Evolutionary conservation across 2,888 invertebrate species (phyloP).

Genomic region (Poecilus cupreus): DNA sequence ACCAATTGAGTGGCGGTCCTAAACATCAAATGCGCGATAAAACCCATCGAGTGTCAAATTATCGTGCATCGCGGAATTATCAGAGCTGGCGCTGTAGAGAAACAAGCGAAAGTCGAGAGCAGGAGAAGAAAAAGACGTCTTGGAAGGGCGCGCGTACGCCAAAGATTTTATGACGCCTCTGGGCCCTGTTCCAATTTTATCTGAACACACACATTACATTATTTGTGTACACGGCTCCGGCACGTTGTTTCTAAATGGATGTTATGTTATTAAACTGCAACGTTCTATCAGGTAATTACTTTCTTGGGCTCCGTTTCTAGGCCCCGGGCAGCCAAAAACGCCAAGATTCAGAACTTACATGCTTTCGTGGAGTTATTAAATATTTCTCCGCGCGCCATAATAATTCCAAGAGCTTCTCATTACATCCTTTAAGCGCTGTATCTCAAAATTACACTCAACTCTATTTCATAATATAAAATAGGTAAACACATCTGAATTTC

Average conservation of each 20-base stretch:
- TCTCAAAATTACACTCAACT: too few species aligned
- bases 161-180: slow-evolving; percentile 34
- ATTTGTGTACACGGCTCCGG: slow-evolving; percentile 36
- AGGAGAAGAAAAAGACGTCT: slow-evolving; percentile 1
- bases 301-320: background rate
- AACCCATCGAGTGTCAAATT: slow-evolving; percentile 25
- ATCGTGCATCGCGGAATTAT: background rate
- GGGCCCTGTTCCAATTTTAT: slow-evolving; percentile 50
- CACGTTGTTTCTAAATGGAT: slow-evolving; percentile 39
- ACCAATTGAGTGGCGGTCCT: background rate
- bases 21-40: slow-evolving; percentile 16
- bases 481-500: too few species aligned
- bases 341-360: too few species aligned
- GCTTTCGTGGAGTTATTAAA: too few species aligned
- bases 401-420: too few species aligned
- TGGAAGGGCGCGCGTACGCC: background rate
- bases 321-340: background rate
- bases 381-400: too few species aligned
- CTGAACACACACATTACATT: slow-evolving; percentile 53
- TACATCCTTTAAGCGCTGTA: too few species aligned
- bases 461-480: too few species aligned
- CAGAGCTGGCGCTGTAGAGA: background rate
- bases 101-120: background rate
- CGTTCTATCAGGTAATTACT: slow-evolving; percentile 52
- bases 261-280: slow-evolving; percentile 50